Percentiles rank a stretch among this genome's conserved stretches.
Conservation (phyloP, 2,797 vertebrate species). For the Chaetodon trifasciatus region DNA sequence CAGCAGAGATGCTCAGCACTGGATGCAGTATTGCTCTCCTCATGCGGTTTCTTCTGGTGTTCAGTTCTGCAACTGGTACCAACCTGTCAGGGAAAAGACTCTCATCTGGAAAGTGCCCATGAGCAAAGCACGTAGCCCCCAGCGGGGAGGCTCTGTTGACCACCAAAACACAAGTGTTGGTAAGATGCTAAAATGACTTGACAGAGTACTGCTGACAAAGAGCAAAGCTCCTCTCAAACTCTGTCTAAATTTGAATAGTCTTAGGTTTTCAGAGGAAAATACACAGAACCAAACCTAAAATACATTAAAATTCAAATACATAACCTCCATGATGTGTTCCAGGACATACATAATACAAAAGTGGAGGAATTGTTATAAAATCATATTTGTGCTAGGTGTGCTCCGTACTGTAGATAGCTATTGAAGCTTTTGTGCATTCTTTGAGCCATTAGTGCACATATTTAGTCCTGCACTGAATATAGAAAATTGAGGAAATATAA, state of each 20-base stretch:
- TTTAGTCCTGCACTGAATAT: not conserved
- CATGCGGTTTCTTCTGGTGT: not conserved
- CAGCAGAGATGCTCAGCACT: conserved; percentile 5
- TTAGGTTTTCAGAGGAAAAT: not conserved
- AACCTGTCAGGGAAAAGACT: conserved; percentile 3
- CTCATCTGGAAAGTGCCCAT: not conserved
- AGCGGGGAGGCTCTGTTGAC: not conserved
- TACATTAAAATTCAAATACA: too few species aligned
- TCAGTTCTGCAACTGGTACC: not conserved
- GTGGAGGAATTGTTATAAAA: not conserved
- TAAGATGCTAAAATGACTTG: not conserved
- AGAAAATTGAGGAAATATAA: too few species aligned
- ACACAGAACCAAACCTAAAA: not conserved
- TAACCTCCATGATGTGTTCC: not conserved
- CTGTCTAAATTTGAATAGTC: not conserved
- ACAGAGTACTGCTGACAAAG: not conserved
- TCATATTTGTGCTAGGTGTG: not conserved
- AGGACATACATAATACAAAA: not conserved
- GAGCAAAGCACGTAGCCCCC: not conserved
- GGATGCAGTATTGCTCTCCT: conserved; percentile 2
- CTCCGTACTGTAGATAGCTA: not conserved
- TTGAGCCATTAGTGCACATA: not conserved
- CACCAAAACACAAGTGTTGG: not conserved
- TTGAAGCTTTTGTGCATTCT: not conserved
- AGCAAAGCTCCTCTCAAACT: not conserved